Evolutionary conservation across 37 sponge, comb jelly and placozoan genomes (phyloP).

Genomic region (Tethya wilhelma): DNA sequence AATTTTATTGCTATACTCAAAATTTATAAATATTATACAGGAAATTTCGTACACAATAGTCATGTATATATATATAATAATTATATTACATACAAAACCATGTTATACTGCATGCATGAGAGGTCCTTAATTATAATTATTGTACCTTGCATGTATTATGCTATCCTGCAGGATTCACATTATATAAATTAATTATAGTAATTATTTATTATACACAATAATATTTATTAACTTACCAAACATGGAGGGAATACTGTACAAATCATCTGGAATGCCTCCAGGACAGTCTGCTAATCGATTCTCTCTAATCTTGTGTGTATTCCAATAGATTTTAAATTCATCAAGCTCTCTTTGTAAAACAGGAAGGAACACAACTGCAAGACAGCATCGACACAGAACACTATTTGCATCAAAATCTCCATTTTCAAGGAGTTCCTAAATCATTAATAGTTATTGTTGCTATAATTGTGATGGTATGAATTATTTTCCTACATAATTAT

Average conservation of each 20-base stretch:
- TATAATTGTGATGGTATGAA: background rate
- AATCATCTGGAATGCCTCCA: constrained; percentile 11
- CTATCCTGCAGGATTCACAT: too few relatives aligned
- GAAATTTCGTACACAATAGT: background rate
- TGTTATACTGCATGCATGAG: too few relatives aligned
- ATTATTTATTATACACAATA: too few relatives aligned
- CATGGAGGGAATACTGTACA: background rate
- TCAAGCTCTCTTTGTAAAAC: constrained; percentile 7
- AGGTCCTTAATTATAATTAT: too few relatives aligned
- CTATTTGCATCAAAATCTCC: constrained; percentile 5
- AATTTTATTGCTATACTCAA: too few relatives aligned
- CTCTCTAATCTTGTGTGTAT: constrained; percentile 1
- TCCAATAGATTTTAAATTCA: constrained; percentile 17
- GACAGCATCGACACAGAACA: background rate
- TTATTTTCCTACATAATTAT: background rate
- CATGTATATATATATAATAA: background rate
- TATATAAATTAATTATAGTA: too few relatives aligned
- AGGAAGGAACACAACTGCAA: constrained; percentile 3
- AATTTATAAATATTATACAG: too few relatives aligned
- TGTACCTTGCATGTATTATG: too few relatives aligned
- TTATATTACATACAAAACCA: too few relatives aligned
- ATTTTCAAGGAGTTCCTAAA: background rate
- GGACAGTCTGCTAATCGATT: background rate
- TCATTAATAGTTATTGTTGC: background rate
- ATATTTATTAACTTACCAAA: constrained; percentile 22